phyloP scores from a whole-genome alignment of 2,797 vertebrate species.

The Podargus strigoides region DNA sequence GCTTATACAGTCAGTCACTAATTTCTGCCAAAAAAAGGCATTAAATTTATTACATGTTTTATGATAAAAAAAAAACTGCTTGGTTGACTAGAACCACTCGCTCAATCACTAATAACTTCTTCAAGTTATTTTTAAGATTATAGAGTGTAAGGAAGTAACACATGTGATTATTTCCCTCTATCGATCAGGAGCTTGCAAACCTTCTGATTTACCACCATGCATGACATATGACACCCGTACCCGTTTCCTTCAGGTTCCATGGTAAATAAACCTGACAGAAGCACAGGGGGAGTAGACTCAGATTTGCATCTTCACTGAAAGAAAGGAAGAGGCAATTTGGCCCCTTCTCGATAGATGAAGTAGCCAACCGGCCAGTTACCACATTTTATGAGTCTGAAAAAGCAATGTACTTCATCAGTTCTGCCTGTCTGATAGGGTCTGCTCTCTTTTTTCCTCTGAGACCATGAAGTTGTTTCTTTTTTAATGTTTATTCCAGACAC shows the following conservation, averaged over 20 bases:
- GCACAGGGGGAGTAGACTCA: neutral
- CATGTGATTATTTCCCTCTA: neutral
- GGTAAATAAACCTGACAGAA: neutral
- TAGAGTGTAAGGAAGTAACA: neutral
- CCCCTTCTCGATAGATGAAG: neutral
- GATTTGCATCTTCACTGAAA: neutral
- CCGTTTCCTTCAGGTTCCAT: neutral
- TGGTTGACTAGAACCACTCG: neutral
- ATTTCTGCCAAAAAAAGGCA: neutral
- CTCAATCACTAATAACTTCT: neutral
- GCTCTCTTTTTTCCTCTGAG: slow-evolving; percentile 13
- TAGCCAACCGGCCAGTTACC: slow-evolving; percentile 27
- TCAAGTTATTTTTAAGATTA: neutral
- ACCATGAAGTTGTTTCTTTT: neutral
- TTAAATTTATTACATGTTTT: neutral
- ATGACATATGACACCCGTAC: neutral
- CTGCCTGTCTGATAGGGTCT: slow-evolving; percentile 26
- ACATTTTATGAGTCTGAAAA: slow-evolving; percentile 32
- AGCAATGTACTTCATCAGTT: neutral
- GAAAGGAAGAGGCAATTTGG: slow-evolving; percentile 1
- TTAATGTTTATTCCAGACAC: slow-evolving; percentile 31
- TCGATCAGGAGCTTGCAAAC: slow-evolving; percentile 2
- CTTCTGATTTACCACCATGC: neutral
- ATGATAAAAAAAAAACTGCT: neutral
- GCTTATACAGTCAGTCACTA: neutral